phyloP scores from a whole-genome alignment of 2,888 invertebrate species.

The Ernsta delagoae region DNA sequence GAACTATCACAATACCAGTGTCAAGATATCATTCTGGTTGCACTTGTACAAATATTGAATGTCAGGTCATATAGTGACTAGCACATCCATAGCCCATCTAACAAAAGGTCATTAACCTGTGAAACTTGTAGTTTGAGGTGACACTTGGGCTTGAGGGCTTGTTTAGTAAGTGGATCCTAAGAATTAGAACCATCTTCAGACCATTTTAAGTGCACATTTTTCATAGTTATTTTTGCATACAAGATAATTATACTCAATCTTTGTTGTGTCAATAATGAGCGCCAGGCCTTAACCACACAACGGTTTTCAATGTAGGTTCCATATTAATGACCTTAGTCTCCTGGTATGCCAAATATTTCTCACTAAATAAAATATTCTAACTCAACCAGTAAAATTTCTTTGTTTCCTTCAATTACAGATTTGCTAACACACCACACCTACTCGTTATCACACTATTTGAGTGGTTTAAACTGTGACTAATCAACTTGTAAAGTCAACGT shows the following conservation, averaged over 20 bases:
- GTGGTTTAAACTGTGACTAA: background rate
- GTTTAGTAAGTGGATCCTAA: too few species aligned
- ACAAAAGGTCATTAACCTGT: background rate
- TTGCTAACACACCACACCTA: background rate
- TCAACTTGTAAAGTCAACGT: background rate
- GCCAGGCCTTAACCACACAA: background rate
- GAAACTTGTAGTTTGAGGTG: background rate
- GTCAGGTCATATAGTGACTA: background rate
- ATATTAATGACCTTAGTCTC: too few species aligned
- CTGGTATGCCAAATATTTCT: too few species aligned
- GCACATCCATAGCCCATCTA: background rate
- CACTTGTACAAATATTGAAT: slow-evolving; percentile 1
- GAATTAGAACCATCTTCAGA: too few species aligned
- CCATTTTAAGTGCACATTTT: too few species aligned
- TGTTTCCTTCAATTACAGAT: background rate
- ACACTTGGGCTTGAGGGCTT: too few species aligned
- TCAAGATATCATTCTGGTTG: background rate
- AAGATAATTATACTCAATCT: too few species aligned
- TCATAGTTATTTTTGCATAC: too few species aligned
- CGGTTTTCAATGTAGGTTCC: too few species aligned
- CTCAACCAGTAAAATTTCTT: background rate
- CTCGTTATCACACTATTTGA: background rate
- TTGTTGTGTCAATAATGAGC: too few species aligned
- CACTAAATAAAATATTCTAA: too few species aligned
- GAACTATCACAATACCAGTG: background rate